These are phyloP conservation scores for Leucozona laternaria DNA, from an alignment of 2,888 invertebrate genomes.

Conservation along the genomic window DNA sequence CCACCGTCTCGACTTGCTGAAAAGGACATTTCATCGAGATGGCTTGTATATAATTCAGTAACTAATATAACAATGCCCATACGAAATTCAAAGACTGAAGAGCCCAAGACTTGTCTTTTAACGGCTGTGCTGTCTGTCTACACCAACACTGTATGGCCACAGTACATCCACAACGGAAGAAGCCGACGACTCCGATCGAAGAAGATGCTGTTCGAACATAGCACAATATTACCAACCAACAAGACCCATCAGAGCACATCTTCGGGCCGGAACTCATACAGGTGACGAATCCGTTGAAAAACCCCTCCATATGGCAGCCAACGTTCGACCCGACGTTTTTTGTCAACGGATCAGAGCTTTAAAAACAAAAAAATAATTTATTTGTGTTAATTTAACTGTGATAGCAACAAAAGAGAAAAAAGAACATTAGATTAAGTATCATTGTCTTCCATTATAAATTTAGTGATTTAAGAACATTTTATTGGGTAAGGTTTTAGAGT, in stretches of 20 bases:
- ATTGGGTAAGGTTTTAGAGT: constrained; percentile 69
- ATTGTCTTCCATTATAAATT: constrained; percentile 70
- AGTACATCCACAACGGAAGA: constrained; percentile 64
- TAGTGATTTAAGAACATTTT: constrained; percentile 53
- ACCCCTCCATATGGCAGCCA: constrained; percentile 7
- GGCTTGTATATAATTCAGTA: constrained; percentile 45
- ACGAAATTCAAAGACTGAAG: constrained; percentile 55
- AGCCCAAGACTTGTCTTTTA: constrained; percentile 54
- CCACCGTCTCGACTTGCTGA: constrained; percentile 11
- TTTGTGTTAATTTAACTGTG: constrained; percentile 65
- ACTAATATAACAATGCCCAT: constrained; percentile 52
- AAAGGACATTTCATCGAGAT: constrained; percentile 16
- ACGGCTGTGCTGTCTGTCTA: constrained; percentile 14
- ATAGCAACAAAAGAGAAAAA: constrained; percentile 64
- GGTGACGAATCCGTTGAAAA: constrained; percentile 62
- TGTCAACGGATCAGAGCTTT: constrained; percentile 58
- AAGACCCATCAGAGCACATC: constrained; percentile 5
- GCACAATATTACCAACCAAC: background rate
- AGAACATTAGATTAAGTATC: constrained; percentile 18
- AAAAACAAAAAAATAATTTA: constrained; percentile 46
- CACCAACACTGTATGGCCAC: background rate
- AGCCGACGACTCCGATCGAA: constrained; percentile 49
- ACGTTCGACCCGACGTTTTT: constrained; percentile 23
- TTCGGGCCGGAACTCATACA: constrained; percentile 25
- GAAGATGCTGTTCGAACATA: constrained; percentile 31